Percentiles rank a stretch among this genome's conserved stretches.
Conservation (phyloP, 2,113 vertebrate genomes). For the Accipiter virgatus region DNA sequence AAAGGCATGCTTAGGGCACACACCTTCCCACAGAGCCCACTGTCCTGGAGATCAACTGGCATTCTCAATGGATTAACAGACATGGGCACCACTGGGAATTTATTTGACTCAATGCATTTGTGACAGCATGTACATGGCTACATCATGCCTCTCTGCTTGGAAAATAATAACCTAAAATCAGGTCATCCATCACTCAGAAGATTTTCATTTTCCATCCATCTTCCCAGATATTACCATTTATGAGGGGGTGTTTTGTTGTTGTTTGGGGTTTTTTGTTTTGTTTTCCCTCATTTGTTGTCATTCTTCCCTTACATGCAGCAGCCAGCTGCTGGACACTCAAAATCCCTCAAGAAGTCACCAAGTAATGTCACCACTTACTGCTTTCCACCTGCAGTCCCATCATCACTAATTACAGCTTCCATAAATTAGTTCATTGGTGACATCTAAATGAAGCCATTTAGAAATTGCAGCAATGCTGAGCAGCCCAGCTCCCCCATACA, state of each 20-base stretch:
- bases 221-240: neutral
- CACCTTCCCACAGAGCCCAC: neutral
- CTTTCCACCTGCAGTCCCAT: slow-evolving; percentile 32
- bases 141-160: neutral
- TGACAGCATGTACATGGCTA: neutral
- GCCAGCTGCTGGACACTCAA: neutral
- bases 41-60: neutral
- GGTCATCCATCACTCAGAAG: neutral
- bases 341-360: slow-evolving; percentile 16
- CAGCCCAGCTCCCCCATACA: neutral
- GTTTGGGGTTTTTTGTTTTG: neutral
- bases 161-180: neutral
- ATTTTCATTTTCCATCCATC: neutral
- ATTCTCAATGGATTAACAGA: neutral
- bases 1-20: neutral
- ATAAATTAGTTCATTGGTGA: slow-evolving; percentile 40
- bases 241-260: neutral
- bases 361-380: slow-evolving; percentile 32
- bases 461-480: neutral
- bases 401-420: slow-evolving; percentile 32
- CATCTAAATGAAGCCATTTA: slow-evolving; percentile 54
- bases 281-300: neutral
- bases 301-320: neutral
- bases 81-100: neutral
- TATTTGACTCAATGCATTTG: neutral